A percentile compares a stretch with the other conserved stretches of the same genome.
phyloP scores from a whole-genome alignment of 2,113 vertebrate species.

The Ictidomys tridecemlineatus region DNA sequence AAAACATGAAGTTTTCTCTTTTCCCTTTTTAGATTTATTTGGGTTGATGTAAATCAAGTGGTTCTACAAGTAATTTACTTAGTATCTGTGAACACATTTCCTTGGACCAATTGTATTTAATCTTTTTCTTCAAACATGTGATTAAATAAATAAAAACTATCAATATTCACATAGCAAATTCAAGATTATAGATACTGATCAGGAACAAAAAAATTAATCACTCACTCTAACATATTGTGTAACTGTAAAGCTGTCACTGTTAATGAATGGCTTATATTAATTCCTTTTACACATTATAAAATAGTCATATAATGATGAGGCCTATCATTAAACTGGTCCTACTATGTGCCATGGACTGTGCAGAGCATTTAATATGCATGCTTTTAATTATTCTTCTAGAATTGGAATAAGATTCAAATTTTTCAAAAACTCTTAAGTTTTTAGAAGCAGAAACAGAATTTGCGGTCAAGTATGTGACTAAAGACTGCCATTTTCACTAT shows the following conservation, averaged over 20 bases:
- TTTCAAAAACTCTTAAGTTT: not conserved
- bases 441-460: not conserved
- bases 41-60: not conserved
- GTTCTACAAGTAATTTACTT: not conserved
- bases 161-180: not conserved
- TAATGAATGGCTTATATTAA: not conserved
- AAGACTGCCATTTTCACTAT: not conserved
- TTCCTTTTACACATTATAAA: not conserved
- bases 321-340: not conserved
- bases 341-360: not conserved
- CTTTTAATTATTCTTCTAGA: not conserved
- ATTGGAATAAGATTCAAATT: not conserved
- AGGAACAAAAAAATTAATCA: constrained; percentile 24
- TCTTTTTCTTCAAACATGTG: not conserved
- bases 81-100: not conserved
- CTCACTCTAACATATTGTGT: not conserved
- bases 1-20: not conserved
- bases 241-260: not conserved
- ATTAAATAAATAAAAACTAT: constrained; percentile 39
- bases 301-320: not conserved
- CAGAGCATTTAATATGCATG: not conserved
- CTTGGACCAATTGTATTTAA: not conserved
- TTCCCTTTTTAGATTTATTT: not conserved
- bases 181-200: not conserved
- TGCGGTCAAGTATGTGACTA: not conserved